These are phyloP conservation scores for Iguana delicatissima DNA, from an alignment of 2,797 vertebrate species.

Conservation along the genomic window DNA sequence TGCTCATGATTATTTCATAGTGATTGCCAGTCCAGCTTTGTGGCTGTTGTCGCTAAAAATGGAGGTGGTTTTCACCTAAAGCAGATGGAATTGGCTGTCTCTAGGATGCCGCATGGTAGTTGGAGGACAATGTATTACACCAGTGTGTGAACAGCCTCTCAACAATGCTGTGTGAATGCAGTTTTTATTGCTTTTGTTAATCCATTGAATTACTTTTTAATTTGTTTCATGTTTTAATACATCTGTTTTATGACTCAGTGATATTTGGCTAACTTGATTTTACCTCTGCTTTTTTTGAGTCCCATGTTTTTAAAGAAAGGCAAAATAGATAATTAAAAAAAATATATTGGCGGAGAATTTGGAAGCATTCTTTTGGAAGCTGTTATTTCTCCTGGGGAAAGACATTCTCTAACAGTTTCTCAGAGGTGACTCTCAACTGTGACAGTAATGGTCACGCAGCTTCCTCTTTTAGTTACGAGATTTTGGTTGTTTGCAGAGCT, in stretches of 20 bases:
- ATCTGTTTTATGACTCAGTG: background rate
- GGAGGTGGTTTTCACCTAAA: background rate
- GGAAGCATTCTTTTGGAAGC: too few relatives aligned
- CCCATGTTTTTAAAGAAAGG: too few relatives aligned
- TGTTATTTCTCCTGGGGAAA: too few relatives aligned
- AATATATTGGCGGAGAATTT: too few relatives aligned
- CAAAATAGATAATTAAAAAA: too few relatives aligned
- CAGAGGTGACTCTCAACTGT: too few relatives aligned
- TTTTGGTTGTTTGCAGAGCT: too few relatives aligned
- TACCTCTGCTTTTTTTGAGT: too few relatives aligned
- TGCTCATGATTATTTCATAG: conserved; percentile 14
- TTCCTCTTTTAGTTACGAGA: too few relatives aligned
- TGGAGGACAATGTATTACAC: background rate
- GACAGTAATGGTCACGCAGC: too few relatives aligned
- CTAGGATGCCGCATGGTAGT: background rate
- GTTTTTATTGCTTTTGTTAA: background rate
- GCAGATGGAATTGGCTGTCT: background rate
- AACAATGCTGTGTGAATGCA: background rate
- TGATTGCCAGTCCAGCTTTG: background rate
- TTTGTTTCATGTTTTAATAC: background rate
- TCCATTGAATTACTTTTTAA: background rate
- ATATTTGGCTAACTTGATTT: background rate
- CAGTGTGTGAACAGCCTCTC: background rate
- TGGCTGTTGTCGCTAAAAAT: background rate
- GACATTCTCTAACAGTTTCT: too few relatives aligned